Base-by-base conservation (phyloP, 2,888 invertebrate species). In the Thelaira solivaga region DNA sequence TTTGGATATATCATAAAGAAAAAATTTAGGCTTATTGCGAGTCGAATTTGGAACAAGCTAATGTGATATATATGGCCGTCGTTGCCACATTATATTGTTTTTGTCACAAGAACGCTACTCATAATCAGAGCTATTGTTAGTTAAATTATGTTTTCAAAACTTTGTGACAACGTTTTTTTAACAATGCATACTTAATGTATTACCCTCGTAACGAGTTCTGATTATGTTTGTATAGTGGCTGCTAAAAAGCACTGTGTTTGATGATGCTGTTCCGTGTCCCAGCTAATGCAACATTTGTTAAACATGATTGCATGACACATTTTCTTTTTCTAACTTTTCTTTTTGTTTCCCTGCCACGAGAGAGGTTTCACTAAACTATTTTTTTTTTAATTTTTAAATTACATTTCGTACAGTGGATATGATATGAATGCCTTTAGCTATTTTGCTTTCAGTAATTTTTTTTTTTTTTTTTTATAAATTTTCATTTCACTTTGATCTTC, bases 401-500 rank as follows among this genome's bases (percentile, higher is more conserved):
- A 20, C 4, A 16, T 24, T 57, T 16, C 1, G 5, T 24, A n/a
- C n/a, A n/a, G n/a, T n/a, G n/a, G n/a, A n/a, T n/a, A n/a, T n/a
- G n/a, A n/a, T n/a, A 20, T 47, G 10, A 7, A 36, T 24, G 6
- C 11, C 10, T 18, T 39, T 43, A 16, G 11, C 39, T 45, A 4
- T 13, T 41, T 39, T 39, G 5, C 6, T 39, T n/a, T 36, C n/a
- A 6, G 20, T 7, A n/a, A 5, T 4, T 8, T 39, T 62, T 20
- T 10, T 31, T 31, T 34, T n/a, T 18, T 18, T 1, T 1, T 4
- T 4, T 16, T 6, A 49, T 2, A 64, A 47, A 22, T 45, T 26
- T 29, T 20, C 4, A 36, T 47, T 57, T 39, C 20, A 39, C 68
- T 69, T 69, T 69, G 68, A 69, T 69, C 57, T 57, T 49, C 4